A percentile compares a stretch with the other conserved stretches of the same genome.
These are phyloP conservation scores for Cirrhinus molitorella DNA, from an alignment of 2,797 vertebrate genomes.

Conservation along the genomic window DNA sequence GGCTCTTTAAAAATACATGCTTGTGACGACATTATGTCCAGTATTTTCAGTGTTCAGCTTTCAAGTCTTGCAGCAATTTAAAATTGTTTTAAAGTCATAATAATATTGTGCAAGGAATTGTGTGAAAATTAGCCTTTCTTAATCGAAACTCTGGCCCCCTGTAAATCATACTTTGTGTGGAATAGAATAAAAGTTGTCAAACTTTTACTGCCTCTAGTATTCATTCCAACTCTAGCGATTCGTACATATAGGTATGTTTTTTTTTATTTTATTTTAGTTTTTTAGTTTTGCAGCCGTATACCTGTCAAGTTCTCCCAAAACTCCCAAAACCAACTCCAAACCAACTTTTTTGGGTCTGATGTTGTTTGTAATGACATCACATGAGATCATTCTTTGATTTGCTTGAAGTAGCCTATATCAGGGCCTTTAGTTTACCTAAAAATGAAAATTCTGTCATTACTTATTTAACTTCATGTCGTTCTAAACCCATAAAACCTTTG, in stretches of 20 bases:
- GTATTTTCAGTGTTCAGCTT: neutral
- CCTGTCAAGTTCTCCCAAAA: neutral
- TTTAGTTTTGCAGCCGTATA: no score
- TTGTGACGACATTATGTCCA: neutral
- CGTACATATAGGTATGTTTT: no score
- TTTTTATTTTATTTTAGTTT: no score
- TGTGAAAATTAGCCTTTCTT: no score
- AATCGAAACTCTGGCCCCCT: no score
- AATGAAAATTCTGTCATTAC: no score
- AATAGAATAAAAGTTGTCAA: no score
- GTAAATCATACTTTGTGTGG: no score
- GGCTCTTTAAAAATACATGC: no score
- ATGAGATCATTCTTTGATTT: neutral
- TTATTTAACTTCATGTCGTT: no score
- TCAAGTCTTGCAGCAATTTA: neutral
- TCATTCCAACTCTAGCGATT: no score
- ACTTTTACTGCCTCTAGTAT: neutral
- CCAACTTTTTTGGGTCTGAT: neutral
- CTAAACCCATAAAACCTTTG: no score
- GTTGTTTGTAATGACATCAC: neutral
- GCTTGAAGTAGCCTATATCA: neutral
- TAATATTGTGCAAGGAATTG: neutral
- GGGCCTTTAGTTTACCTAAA: neutral
- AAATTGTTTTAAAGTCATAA: neutral
- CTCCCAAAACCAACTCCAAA: neutral